Percentiles rank a stretch among this genome's conserved stretches.
Conservation (phyloP, 2,797 vertebrate genomes). For the Sebastes taczanowskii region DNA sequence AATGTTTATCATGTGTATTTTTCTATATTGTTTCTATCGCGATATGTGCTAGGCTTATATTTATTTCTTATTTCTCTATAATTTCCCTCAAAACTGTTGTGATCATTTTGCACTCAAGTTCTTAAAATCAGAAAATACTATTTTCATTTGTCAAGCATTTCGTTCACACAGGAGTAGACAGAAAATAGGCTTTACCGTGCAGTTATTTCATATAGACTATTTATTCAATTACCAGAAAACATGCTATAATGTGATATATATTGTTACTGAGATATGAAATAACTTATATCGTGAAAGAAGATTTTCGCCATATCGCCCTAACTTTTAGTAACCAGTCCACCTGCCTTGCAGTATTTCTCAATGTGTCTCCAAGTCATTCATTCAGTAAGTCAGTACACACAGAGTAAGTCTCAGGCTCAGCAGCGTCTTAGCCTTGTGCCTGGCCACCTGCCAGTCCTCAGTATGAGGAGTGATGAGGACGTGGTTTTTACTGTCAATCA, state of each 20-base stretch:
- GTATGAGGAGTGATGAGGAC: conserved; percentile 43
- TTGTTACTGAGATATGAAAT: no score
- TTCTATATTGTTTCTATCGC: no score
- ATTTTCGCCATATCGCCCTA: no score
- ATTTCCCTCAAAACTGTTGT: accelerated
- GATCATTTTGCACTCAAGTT: no score
- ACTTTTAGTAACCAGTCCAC: background rate
- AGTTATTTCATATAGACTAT: no score
- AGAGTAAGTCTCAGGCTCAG: conserved; percentile 48
- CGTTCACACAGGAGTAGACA: no score
- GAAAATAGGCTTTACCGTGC: accelerated
- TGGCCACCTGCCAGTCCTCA: conserved; percentile 43
- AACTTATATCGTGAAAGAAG: no score
- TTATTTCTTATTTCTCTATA: no score
- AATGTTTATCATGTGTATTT: accelerated
- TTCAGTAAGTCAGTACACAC: conserved; percentile 39
- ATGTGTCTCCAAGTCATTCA: conserved; percentile 28
- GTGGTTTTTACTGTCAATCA: conserved; percentile 59
- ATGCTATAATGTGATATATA: no score
- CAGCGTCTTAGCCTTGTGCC: conserved; percentile 33
- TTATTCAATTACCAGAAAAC: no score
- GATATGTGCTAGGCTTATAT: accelerated
- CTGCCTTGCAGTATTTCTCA: conserved; percentile 20
- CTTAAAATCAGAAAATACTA: no score
- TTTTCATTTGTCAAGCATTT: no score